These are phyloP conservation scores for Podabrus alpinus DNA, from an alignment of 2,888 invertebrate genomes.

Conservation along the genomic window DNA sequence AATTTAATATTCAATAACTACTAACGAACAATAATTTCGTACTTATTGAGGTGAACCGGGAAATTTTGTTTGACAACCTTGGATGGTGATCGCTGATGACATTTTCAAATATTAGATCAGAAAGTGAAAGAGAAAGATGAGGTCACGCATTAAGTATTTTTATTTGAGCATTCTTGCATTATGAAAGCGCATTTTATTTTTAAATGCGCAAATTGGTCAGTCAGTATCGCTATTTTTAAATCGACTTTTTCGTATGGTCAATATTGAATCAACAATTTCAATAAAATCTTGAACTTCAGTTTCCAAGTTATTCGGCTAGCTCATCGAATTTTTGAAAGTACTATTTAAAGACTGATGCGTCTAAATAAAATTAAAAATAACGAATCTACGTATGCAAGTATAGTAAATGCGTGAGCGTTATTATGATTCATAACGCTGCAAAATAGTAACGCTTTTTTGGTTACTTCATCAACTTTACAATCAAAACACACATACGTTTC, in stretches of 20 bases:
- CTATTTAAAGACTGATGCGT: not conserved
- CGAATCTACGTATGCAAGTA: not conserved
- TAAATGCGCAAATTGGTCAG: not conserved
- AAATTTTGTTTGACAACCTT: not conserved
- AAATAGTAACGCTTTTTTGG: not conserved
- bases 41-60: not conserved
- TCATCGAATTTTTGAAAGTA: not conserved
- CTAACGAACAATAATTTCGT: not conserved
- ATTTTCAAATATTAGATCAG: slow-evolving; percentile 1
- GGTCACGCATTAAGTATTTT: slow-evolving; percentile 1
- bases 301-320: not conserved
- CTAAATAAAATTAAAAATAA: not conserved
- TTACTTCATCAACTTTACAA: not conserved
- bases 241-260: not conserved
- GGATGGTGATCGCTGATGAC: not conserved
- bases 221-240: not conserved
- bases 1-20: not conserved
- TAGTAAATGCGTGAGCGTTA: not conserved
- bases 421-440: not conserved
- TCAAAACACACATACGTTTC: not conserved
- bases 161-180: not conserved
- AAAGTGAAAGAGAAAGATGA: slow-evolving; percentile 1
- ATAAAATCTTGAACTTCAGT: not conserved
- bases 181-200: not conserved
- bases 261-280: not conserved